Percentiles rank a stretch among this genome's conserved stretches.
phyloP scores from a whole-genome alignment of 2,888 invertebrate genomes.

The Lasioglossum leucozonium region DNA sequence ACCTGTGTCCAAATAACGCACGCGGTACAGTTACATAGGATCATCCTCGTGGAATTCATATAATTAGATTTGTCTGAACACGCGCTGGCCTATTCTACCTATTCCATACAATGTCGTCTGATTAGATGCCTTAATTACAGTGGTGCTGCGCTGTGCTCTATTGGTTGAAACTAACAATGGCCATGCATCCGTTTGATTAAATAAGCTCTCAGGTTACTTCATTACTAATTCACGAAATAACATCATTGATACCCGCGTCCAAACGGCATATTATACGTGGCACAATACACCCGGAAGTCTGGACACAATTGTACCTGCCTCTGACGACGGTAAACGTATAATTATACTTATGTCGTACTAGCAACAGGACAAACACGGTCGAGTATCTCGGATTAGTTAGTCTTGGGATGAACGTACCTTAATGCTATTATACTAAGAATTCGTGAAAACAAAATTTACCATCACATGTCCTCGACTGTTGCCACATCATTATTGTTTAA shows the following conservation, averaged over 20 bases:
- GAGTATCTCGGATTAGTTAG: too few relatives aligned
- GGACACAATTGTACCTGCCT: background rate
- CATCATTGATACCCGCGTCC: background rate
- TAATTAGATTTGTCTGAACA: background rate
- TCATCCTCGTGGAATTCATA: background rate
- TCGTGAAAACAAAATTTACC: too few relatives aligned
- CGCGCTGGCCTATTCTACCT: background rate
- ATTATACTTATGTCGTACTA: background rate
- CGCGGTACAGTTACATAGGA: background rate
- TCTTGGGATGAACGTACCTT: too few relatives aligned
- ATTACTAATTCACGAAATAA: background rate
- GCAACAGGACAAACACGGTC: too few relatives aligned
- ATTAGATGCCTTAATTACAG: background rate
- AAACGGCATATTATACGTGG: background rate
- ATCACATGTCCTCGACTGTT: too few relatives aligned
- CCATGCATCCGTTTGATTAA: background rate
- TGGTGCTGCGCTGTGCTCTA: background rate
- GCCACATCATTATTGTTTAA: too few relatives aligned
- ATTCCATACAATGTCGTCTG: background rate
- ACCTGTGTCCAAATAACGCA: background rate
- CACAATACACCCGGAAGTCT: background rate
- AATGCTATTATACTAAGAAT: too few relatives aligned
- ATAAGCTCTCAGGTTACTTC: background rate
- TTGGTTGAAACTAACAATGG: background rate
- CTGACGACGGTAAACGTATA: background rate